A percentile compares a stretch with the other conserved stretches of the same genome.
These are phyloP conservation scores for Gibbula magus DNA, from an alignment of 2,888 invertebrate genomes.

Conservation along the genomic window DNA sequence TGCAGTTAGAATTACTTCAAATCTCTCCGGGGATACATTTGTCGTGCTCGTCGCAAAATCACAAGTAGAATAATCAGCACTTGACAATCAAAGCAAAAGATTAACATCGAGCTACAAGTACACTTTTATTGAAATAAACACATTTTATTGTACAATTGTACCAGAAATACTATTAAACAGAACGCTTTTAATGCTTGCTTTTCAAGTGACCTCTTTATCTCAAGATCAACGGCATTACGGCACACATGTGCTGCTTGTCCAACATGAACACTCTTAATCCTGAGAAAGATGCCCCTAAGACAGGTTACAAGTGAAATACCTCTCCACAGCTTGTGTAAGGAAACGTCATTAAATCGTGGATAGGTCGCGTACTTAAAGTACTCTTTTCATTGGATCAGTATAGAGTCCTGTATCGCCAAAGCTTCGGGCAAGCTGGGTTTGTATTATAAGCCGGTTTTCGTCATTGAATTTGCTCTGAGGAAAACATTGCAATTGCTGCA, in stretches of 20 bases:
- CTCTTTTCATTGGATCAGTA: constrained; percentile 11
- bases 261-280: neutral
- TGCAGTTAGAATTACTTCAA: too few species aligned
- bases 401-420: neutral
- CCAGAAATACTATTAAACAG: too few species aligned
- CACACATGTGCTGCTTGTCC: neutral
- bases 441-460: constrained; percentile 4
- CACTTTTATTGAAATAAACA: too few species aligned
- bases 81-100: too few species aligned
- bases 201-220: too few species aligned
- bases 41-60: too few species aligned
- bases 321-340: neutral
- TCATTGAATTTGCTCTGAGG: constrained; percentile 8
- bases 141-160: too few species aligned
- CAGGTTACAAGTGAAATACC: neutral
- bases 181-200: too few species aligned
- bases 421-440: neutral
- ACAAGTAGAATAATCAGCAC: too few species aligned
- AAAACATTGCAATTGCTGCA: neutral
- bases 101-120: too few species aligned
- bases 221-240: neutral
- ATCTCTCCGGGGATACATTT: too few species aligned
- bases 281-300: neutral
- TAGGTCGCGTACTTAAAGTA: constrained; percentile 2
- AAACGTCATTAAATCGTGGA: neutral